A percentile compares a stretch with the other conserved stretches of the same genome.
Evolutionary conservation across 2,888 invertebrate genomes (phyloP).

Genomic region (Drosophila macrospina): DNA sequence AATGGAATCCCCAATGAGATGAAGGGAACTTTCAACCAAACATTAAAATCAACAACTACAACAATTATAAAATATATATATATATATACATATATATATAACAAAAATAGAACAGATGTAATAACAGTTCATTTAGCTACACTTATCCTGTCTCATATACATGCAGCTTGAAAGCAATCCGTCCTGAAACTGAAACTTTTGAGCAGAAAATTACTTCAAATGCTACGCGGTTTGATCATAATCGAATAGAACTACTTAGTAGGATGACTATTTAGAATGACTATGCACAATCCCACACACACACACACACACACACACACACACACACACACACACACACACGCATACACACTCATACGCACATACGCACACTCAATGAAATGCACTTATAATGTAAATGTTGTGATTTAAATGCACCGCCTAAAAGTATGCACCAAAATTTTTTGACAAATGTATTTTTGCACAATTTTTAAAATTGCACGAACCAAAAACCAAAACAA

Average conservation of each 20-base stretch:
- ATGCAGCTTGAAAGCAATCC: conserved; percentile 75
- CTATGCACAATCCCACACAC: conserved; percentile 28
- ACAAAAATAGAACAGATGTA: background rate
- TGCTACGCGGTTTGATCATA: conserved; percentile 51
- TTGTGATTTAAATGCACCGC: conserved; percentile 80
- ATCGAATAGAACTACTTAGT: conserved; percentile 36
- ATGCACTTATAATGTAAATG: conserved; percentile 79
- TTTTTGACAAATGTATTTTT: conserved; percentile 77
- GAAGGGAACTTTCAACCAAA: background rate
- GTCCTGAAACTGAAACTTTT: conserved; percentile 75
- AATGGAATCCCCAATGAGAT: background rate
- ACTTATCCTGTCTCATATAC: conserved; percentile 44
- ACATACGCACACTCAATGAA: conserved; percentile 27
- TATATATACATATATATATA: background rate
- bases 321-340: conserved; percentile 21
- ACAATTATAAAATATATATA: too few species aligned
- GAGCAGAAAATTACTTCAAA: conserved; percentile 60
- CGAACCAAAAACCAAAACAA: conserved; percentile 34
- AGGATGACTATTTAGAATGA: conserved; percentile 33
- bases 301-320: conserved; percentile 8
- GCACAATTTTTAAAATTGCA: conserved; percentile 75
- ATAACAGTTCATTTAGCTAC: conserved; percentile 42
- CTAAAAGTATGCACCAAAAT: conserved; percentile 76
- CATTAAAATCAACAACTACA: background rate
- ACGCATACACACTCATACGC: conserved; percentile 6